A percentile compares a stretch with the other conserved stretches of the same genome.
Evolutionary conservation across 2,888 invertebrate species (phyloP).

Genomic region (Drosophila formosana): DNA sequence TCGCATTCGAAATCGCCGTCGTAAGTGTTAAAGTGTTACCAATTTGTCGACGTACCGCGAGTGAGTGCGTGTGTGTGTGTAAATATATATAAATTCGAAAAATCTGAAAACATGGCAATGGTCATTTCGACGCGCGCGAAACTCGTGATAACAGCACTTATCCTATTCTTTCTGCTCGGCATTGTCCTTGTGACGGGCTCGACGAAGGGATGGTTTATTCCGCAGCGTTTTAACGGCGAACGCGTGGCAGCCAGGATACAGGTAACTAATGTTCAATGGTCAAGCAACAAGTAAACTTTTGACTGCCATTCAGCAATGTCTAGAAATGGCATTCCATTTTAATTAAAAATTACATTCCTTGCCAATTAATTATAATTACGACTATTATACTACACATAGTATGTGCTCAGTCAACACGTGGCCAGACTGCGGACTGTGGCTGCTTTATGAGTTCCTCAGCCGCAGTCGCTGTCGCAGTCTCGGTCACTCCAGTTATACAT

Average conservation of each 20-base stretch:
- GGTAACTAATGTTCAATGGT: slow-evolving; percentile 83
- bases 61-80: slow-evolving; percentile 16
- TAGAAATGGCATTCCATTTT: slow-evolving; percentile 40
- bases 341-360: slow-evolving; percentile 51
- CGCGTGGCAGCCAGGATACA: slow-evolving; percentile 87
- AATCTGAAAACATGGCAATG: slow-evolving; percentile 87
- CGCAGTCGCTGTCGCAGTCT: neutral
- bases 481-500: neutral
- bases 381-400: slow-evolving; percentile 1
- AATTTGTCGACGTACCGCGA: slow-evolving; percentile 14
- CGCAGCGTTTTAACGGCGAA: slow-evolving; percentile 86
- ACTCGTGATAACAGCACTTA: slow-evolving; percentile 87
- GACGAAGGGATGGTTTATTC: slow-evolving; percentile 88
- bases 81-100: slow-evolving; percentile 36
- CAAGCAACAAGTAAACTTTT: slow-evolving; percentile 54
- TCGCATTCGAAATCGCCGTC: slow-evolving; percentile 1
- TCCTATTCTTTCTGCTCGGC: slow-evolving; percentile 87
- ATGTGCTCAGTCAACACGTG: slow-evolving; percentile 46
- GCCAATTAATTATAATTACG: slow-evolving; percentile 70
- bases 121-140: slow-evolving; percentile 88
- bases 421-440: slow-evolving; percentile 29
- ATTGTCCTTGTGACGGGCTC: slow-evolving; percentile 87
- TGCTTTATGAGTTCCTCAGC: slow-evolving; percentile 19
- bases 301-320: slow-evolving; percentile 4
- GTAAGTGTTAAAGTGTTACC: slow-evolving; percentile 52